phyloP scores from a whole-genome alignment of 2,113 vertebrate species.

The Bubalus kerabau region DNA sequence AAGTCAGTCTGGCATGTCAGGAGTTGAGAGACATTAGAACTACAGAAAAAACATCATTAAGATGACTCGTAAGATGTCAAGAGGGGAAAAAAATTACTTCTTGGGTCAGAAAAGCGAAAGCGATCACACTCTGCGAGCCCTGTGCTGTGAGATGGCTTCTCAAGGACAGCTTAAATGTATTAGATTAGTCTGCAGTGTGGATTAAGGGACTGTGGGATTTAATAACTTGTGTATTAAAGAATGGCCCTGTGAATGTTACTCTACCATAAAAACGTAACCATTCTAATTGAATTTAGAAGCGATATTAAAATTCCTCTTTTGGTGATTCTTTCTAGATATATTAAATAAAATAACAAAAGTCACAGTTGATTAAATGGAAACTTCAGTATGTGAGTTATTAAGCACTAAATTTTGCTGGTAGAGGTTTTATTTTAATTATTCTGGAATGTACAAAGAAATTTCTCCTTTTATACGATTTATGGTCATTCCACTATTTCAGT shows the following conservation, averaged over 20 bases:
- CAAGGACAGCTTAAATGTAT: conserved; percentile 25
- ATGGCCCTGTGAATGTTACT: conserved; percentile 33
- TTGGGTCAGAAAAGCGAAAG: not conserved
- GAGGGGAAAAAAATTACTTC: conserved; percentile 12
- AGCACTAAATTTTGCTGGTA: conserved; percentile 28
- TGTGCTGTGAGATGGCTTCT: not conserved
- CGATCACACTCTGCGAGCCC: not conserved
- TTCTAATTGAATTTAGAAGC: conserved; percentile 49
- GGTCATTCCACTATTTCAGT: conserved; percentile 34
- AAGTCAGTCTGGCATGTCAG: not conserved
- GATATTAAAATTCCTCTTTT: conserved; percentile 37
- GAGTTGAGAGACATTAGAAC: not conserved
- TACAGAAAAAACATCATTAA: conserved; percentile 32
- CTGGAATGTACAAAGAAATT: conserved; percentile 34
- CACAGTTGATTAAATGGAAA: conserved; percentile 27
- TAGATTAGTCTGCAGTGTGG: conserved; percentile 31
- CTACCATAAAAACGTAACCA: conserved; percentile 40
- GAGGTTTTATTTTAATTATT: conserved; percentile 24
- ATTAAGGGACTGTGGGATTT: conserved; percentile 58
- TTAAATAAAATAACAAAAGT: conserved; percentile 52
- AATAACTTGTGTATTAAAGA: conserved; percentile 51
- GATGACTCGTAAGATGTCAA: conserved; percentile 57
- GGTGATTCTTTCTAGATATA: conserved; percentile 40
- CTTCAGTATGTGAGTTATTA: conserved; percentile 1
- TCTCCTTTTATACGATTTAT: conserved; percentile 61